Percentiles rank a stretch among this genome's conserved stretches.
Conservation (phyloP, 2,113 vertebrate genomes). For the Takifugu flavidus region DNA sequence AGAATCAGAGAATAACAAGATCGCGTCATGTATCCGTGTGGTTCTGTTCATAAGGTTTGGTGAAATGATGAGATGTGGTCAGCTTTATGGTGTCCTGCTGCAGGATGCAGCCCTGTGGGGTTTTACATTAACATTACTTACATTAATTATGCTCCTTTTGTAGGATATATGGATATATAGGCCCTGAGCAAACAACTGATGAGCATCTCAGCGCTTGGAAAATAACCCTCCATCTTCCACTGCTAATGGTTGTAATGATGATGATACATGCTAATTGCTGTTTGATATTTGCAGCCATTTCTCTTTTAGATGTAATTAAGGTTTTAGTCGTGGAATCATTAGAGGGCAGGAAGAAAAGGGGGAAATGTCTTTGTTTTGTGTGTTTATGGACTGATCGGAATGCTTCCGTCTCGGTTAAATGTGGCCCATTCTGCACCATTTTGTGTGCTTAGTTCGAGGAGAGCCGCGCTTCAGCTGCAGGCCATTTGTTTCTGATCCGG, state of each 20-base stretch:
- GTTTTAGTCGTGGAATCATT: constrained; percentile 63
- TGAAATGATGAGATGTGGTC: no score
- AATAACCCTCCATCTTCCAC: constrained; percentile 67
- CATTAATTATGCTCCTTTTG: constrained; percentile 48
- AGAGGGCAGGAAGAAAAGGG: constrained; percentile 19
- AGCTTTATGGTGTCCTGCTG: no score
- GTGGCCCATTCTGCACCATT: neutral
- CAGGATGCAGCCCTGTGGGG: no score
- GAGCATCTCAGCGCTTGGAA: constrained; percentile 53
- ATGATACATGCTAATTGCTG: constrained; percentile 71
- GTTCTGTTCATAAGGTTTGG: neutral
- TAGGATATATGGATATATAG: neutral
- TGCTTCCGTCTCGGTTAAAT: neutral
- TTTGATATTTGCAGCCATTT: constrained; percentile 70
- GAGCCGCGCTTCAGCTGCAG: constrained; percentile 14
- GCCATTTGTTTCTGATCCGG: constrained; percentile 32
- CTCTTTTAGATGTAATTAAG: constrained; percentile 69
- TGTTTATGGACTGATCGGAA: neutral
- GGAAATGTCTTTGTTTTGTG: neutral
- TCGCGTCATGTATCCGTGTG: neutral
- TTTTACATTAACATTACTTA: neutral
- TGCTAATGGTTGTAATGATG: constrained; percentile 66
- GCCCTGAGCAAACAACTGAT: constrained; percentile 62
- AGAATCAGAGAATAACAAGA: neutral
- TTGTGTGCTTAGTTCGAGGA: neutral